Evolutionary conservation across 2,797 vertebrate species (phyloP), one percentile per base, ranked within the genome.

Genomic region (Limosa lapponica): DNA sequence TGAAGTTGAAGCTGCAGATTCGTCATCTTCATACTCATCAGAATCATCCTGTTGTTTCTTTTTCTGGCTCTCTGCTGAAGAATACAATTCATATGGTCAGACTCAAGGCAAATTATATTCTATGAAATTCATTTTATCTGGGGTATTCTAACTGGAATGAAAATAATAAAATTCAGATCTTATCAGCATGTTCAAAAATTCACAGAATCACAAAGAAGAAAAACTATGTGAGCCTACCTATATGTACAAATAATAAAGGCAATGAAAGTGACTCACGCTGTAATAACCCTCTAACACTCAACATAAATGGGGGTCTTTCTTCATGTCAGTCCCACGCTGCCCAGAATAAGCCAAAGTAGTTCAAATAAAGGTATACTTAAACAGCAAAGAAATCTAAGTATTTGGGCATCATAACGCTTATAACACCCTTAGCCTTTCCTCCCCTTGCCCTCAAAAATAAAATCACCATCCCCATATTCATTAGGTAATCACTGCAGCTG

Each of bases 21-120:
- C 99, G 3, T 99, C 99, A 13, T 99, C 99, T 16, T 99, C 99
- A 3, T 99, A 99, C 19, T 98, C 98, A 94, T 99, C 99, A 24
- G 99, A 99, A 97, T 99, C 99, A 67, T 99, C 99, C 91, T 99
- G 99, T 66, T 98, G 98, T 79, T 99, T 99, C 98, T 99, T 99
- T 96, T 99, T 99, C 96, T 99, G 99, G 97, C 99, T 99, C 84
- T 99, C 99, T 98, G 97, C 79, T 97, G 61, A 65, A 41, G 19
- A 55, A 16, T 58, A 70, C 28, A 52, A 71, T 0, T 1, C 1
- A 72, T 27, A 65, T 3, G 13, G 22, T 96, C 62, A 96, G 9
- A 87, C 4, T 46, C 8, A 77, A 82, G 32, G 16, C 19, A 78
- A 57, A 32, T 41, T 22, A 25, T 6, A 44, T 7, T 18, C 13